Base-by-base conservation (phyloP, 2,888 invertebrate species). In the Mythimna vitellina region DNA sequence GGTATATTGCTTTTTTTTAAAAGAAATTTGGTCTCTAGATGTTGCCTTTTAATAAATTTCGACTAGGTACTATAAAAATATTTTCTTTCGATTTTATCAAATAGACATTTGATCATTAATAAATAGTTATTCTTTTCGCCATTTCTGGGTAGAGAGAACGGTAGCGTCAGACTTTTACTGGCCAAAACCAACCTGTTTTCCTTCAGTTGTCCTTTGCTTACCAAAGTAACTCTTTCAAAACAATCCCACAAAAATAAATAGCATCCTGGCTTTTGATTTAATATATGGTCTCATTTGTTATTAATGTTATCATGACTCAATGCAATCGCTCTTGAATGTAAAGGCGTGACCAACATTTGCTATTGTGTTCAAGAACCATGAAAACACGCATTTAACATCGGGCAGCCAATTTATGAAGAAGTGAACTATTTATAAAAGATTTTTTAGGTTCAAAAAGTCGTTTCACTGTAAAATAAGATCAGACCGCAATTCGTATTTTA, bases 401-500 rank as follows among this genome's bases (percentile, higher is more conserved):
- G 35, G 1, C 54, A 63, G 17, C 35, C 29, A 22, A 64, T 78
- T 35, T 29, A 70, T 62, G 32, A 70, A 75, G 70, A 51, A 61
- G 56, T 51, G 8, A 38, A 61, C 77, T 51, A 70, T 62, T 70
- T 42, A 32, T 76, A 76, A 46, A 69, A 46, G 0, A 22, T 64
- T 56, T 64, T 74, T 58, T 80, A 14, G 35, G 63, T 81, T 60
- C 51, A 76, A 73, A 66, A 60, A 20, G 42, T 58, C 66, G 60
- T 72, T 81, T 38, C 42, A 32, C 63, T 22, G 73, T 4, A 57
- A 69, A 80, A 78, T 78, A 73, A 65, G 79, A 80, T 32, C 65
- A 57, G 51, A 66, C 60, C 64, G 63, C 79, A 58, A 20, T 65
- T 77, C 49, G 57, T 78, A 68, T 68, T 85, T 73, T 32, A 79